phyloP scores from a whole-genome alignment of 2,797 vertebrate genomes.

The Tympanoctomys barrerae region DNA sequence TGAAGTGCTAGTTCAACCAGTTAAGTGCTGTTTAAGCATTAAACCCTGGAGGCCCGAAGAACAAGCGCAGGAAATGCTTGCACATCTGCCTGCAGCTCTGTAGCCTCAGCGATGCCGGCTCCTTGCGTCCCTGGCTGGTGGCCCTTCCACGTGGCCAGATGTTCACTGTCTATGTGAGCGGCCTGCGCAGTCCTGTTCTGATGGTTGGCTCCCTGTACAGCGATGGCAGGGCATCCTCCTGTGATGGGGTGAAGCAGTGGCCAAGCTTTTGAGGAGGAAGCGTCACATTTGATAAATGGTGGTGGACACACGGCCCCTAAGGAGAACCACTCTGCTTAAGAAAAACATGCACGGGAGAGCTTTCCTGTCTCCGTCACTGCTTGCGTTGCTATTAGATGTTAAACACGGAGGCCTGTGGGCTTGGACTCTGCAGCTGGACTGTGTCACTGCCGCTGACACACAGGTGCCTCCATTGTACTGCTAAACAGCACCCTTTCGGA shows the following conservation, averaged over 20 bases:
- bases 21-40: conserved; percentile 28
- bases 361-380: neutral
- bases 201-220: conserved; percentile 35
- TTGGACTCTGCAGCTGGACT: conserved; percentile 16
- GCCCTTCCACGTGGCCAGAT: neutral
- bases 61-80: neutral
- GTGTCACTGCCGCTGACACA: conserved; percentile 15
- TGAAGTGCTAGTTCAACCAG: conserved; percentile 43
- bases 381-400: conserved; percentile 48
- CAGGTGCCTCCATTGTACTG: conserved; percentile 52
- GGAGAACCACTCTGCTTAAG: conserved; percentile 4
- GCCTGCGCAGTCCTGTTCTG: neutral
- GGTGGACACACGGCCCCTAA: conserved; percentile 19
- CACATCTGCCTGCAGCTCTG: neutral
- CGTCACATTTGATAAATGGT: conserved; percentile 29
- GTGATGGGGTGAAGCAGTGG: neutral
- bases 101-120: neutral
- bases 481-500: conserved; percentile 59
- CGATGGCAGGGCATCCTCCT: neutral
- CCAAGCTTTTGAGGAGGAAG: conserved; percentile 55
- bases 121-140: neutral
- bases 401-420: neutral
- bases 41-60: neutral
- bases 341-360: neutral
- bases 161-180: conserved; percentile 34